Evolutionary conservation across 2,113 vertebrate species (phyloP), one percentile per base, ranked within the genome.

Genomic region (Procavia capensis): DNA sequence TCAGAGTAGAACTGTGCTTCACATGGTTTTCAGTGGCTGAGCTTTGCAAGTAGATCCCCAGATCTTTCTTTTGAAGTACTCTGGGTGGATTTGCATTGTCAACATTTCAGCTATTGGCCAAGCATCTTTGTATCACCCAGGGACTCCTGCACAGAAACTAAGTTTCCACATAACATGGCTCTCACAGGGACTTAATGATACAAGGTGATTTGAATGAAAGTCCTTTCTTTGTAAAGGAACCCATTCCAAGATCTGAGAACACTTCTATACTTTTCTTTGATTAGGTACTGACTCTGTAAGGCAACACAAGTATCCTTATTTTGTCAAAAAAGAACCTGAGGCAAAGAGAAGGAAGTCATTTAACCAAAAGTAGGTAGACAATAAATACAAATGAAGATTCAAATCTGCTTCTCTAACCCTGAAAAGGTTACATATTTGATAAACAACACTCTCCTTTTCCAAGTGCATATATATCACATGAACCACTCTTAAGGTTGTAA

Each of bases 371-470:
- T 84, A 13, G 2, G 61, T 20, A 72, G 74, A 17, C 78, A 57
- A 34, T 88, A 83, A 87, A 82, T 57, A 43, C 66, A 95, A 91
- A 94, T 63, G 10, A 79, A 34, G 54, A 90, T 84, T 88, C 14
- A 82, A 92, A 94, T 61, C 63, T n/a, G 76, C 29, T 75, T 86
- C 68, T 72, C 19, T 61, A 78, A 31, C 57, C 64, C 1, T 34
- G 54, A 76, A 64, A 76, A 59, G 85, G 25, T 29, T 59, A 57
- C 63, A 66, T 27, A 57, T 86, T 64, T 95, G 74, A 88, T 91
- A 96, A 96, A 97, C 82, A 97, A 72, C 29, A 29, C 47, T 95
- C 72, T 59, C 61, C 34, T 88, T 80, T 93, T 86, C 54, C 83
- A 90, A 87, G 63, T 94, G 57, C 27, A 20, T 97, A 68, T 54